These are phyloP conservation scores for Drosophila bocqueti DNA, from an alignment of 1,140 invertebrate species.

Conservation along the genomic window DNA sequence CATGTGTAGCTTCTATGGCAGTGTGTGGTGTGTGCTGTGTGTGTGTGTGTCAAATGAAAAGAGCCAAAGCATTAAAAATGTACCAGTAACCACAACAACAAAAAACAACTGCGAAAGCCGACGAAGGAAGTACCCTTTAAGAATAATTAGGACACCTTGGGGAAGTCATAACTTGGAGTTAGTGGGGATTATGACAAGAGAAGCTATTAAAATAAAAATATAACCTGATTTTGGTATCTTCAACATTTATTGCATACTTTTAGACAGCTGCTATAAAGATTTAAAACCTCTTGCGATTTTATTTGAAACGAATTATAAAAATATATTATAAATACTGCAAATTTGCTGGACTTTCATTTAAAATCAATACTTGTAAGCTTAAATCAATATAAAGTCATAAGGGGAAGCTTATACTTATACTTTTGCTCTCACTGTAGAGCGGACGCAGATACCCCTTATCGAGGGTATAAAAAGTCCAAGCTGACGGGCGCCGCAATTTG, in stretches of 20 bases:
- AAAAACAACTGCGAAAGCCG: background rate
- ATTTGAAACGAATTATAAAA: background rate
- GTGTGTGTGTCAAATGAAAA: conserved; percentile 39
- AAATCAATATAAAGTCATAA: background rate
- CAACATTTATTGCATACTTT: background rate
- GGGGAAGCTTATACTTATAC: background rate
- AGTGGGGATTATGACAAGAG: background rate
- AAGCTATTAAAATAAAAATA: background rate
- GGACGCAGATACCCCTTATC: background rate
- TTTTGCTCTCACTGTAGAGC: background rate
- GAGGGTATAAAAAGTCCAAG: conserved; percentile 22
- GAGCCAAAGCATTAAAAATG: conserved; percentile 42
- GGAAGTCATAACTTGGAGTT: background rate
- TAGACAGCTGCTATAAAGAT: background rate
- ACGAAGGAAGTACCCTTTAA: background rate
- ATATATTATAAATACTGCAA: background rate
- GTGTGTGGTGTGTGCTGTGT: conserved; percentile 6
- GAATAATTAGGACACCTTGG: background rate
- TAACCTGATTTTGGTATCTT: background rate
- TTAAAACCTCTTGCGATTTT: no score
- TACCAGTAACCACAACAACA: conserved; percentile 46
- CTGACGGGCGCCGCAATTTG: conserved; percentile 53
- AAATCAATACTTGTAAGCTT: background rate
- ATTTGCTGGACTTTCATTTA: no score
- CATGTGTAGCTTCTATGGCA: conserved; percentile 27